Evolutionary conservation across 2,797 vertebrate genomes (phyloP).

Genomic region (Anguilla marmorata): DNA sequence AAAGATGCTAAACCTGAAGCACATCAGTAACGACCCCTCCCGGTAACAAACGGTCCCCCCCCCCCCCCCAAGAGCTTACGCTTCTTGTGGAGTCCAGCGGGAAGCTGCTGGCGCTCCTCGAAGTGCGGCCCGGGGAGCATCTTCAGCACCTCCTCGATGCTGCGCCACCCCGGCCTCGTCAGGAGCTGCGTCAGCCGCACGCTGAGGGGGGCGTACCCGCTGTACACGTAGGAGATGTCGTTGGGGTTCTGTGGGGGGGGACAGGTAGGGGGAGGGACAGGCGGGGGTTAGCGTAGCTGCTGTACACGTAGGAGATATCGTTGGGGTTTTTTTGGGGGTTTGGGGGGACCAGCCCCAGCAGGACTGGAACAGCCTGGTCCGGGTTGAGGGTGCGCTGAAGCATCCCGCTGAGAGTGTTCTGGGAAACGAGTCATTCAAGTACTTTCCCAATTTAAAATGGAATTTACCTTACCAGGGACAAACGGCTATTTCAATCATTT

Average conservation of each 20-base stretch:
- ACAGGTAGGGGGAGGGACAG: too few relatives aligned
- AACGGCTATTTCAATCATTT: too few relatives aligned
- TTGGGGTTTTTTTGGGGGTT: conserved; percentile 82
- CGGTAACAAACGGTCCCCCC: too few relatives aligned
- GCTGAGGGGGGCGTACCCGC: conserved; percentile 92
- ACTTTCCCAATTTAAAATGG: neutral
- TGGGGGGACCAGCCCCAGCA: neutral
- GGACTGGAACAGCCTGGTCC: neutral
- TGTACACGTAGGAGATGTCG: conserved; percentile 97
- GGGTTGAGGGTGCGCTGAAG: neutral
- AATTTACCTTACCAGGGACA: neutral
- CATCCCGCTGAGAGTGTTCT: neutral
- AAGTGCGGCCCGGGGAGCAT: conserved; percentile 96
- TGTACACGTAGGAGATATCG: too few relatives aligned
- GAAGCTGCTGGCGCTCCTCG: conserved; percentile 92
- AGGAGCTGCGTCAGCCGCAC: conserved; percentile 91
- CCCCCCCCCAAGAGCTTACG: conserved; percentile 53
- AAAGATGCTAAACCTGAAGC: too few relatives aligned
- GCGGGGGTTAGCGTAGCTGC: too few relatives aligned
- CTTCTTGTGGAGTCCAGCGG: conserved; percentile 84
- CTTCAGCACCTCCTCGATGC: conserved; percentile 96
- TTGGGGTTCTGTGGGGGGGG: conserved; percentile 83
- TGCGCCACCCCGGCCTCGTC: conserved; percentile 92
- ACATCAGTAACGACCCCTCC: neutral
- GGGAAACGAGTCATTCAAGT: neutral